Percentiles rank a stretch among this genome's conserved stretches.
Conservation (phyloP, 1,140 invertebrate species). For the Cylas formicarius region DNA sequence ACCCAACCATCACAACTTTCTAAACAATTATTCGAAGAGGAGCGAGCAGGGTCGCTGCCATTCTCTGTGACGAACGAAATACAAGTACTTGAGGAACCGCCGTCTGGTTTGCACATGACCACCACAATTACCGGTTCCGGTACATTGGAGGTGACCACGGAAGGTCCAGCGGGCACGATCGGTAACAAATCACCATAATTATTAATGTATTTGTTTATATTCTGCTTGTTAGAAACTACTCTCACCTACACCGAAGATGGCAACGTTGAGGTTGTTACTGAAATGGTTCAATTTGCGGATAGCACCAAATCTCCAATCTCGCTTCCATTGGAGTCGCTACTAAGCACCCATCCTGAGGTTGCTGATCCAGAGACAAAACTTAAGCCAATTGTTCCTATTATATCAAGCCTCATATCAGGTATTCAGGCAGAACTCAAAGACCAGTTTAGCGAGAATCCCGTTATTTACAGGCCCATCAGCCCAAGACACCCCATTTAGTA, state of each 20-base stretch:
- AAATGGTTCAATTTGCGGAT: slow-evolving; percentile 13
- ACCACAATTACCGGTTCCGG: slow-evolving; percentile 31
- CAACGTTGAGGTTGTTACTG: slow-evolving; percentile 29
- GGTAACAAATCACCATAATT: too few species aligned
- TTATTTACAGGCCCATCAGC: too few species aligned
- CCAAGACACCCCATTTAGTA: too few species aligned
- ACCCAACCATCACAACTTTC: slow-evolving; percentile 5
- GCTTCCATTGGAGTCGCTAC: too few species aligned
- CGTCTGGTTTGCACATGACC: slow-evolving; percentile 25
- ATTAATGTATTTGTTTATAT: background rate
- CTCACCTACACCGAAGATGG: slow-evolving; percentile 30
- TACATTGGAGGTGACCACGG: slow-evolving; percentile 34
- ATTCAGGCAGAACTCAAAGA: too few species aligned
- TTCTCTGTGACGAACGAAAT: slow-evolving; percentile 20
- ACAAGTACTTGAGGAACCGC: slow-evolving; percentile 19
- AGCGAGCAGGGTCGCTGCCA: slow-evolving; percentile 15
- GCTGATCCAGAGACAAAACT: too few species aligned
- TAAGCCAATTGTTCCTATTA: too few species aligned
- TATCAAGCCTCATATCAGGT: too few species aligned
- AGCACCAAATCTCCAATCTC: too few species aligned
- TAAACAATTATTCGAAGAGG: slow-evolving; percentile 2
- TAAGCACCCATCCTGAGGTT: too few species aligned
- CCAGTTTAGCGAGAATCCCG: too few species aligned
- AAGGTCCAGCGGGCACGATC: slow-evolving; percentile 28
- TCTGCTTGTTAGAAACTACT: slow-evolving; percentile 24